These are phyloP conservation scores for Drosophila atripex DNA, from an alignment of 2,888 invertebrate genomes.

Conservation along the genomic window DNA sequence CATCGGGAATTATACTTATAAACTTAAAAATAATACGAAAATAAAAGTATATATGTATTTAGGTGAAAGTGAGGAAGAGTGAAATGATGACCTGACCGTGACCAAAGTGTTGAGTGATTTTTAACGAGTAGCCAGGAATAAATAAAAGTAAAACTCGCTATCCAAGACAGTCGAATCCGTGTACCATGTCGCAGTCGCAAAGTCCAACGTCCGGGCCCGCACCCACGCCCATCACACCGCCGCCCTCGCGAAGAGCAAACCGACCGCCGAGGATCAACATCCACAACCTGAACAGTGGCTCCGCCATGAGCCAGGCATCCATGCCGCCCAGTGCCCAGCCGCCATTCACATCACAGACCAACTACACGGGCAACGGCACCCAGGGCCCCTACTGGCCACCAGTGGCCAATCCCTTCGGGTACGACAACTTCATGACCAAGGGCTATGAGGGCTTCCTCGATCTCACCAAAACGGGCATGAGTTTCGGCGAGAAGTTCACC, in stretches of 20 bases:
- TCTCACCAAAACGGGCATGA: conserved; percentile 92
- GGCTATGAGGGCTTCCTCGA: conserved; percentile 91
- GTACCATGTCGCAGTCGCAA: conserved; percentile 40
- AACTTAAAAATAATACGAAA: conserved; percentile 43
- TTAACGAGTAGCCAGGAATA: not conserved
- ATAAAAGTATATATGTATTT: conserved; percentile 25
- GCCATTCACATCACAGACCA: conserved; percentile 76
- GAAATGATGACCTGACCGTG: conserved; percentile 34
- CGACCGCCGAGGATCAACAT: conserved; percentile 82
- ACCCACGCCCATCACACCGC: conserved; percentile 53
- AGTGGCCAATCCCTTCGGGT: conserved; percentile 85
- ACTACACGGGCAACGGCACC: conserved; percentile 51
- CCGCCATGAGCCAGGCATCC: conserved; percentile 57
- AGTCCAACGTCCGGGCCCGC: conserved; percentile 50
- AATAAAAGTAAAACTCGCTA: too few species aligned
- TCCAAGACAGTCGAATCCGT: not conserved
- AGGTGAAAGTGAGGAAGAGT: conserved; percentile 21
- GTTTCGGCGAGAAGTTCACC: conserved; percentile 92
- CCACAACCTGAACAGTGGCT: conserved; percentile 61
- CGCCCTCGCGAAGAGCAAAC: conserved; percentile 71
- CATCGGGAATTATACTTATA: conserved; percentile 40
- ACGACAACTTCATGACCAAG: conserved; percentile 91
- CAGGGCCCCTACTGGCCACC: conserved; percentile 82
- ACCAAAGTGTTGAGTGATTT: conserved; percentile 24
- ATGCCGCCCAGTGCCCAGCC: conserved; percentile 77